These are phyloP conservation scores for Nycticorax nycticorax DNA, from an alignment of 2,113 vertebrate genomes.

Conservation along the genomic window DNA sequence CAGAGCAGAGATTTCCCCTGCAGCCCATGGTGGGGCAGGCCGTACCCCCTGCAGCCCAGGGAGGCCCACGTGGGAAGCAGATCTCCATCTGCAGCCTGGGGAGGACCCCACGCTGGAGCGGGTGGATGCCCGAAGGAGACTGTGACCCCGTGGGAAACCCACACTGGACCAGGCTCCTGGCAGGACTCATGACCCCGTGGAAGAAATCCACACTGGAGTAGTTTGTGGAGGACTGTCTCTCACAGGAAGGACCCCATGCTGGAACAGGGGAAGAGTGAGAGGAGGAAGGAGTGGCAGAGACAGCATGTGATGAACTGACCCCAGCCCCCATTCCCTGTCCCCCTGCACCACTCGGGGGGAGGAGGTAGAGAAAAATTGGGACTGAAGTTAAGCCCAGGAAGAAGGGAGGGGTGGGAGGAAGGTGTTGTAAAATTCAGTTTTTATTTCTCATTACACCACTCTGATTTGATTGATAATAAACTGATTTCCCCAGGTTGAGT, in stretches of 20 bases:
- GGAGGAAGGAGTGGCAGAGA: not conserved
- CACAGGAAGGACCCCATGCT: not conserved
- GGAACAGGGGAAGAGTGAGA: not conserved
- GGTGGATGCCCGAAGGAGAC: no score
- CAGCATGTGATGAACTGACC: not conserved
- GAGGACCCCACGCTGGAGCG: not conserved
- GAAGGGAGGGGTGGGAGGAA: not conserved
- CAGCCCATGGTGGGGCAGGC: not conserved
- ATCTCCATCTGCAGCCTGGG: no score
- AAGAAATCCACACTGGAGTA: no score
- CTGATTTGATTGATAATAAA: not conserved
- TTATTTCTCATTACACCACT: not conserved
- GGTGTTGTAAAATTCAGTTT: not conserved
- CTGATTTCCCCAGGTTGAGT: not conserved
- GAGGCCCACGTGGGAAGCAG: not conserved
- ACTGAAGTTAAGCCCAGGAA: not conserved
- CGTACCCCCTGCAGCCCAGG: not conserved
- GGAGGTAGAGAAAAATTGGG: not conserved
- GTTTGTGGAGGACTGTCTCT: not conserved
- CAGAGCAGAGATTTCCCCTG: not conserved
- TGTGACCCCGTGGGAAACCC: no score
- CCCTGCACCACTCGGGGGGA: not conserved
- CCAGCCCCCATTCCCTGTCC: accelerated
- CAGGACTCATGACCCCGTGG: not conserved
- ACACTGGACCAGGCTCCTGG: not conserved